Percentiles rank a stretch among this genome's conserved stretches.
Conservation (phyloP, 2,888 invertebrate genomes). For the Trimorus sp. region DNA sequence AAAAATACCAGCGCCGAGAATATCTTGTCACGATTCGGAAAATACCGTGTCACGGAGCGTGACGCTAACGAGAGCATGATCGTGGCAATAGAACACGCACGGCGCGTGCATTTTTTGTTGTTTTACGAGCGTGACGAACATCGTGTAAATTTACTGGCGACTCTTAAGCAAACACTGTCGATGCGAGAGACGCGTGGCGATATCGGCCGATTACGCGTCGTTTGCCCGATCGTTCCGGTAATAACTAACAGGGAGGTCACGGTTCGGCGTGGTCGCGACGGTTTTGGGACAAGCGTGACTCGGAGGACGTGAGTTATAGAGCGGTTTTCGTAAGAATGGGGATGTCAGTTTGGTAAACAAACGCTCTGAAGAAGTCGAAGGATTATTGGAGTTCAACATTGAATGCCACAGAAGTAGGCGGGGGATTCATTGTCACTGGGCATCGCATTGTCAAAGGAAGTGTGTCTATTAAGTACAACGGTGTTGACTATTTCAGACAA, state of each 20-base stretch:
- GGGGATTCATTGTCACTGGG: too few relatives aligned
- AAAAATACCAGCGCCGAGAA: conserved; percentile 47
- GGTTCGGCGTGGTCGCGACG: too few relatives aligned
- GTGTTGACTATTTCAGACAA: too few relatives aligned
- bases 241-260: conserved; percentile 64
- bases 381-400: too few relatives aligned
- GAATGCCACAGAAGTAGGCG: too few relatives aligned
- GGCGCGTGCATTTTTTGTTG: conserved; percentile 61
- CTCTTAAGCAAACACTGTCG: conserved; percentile 72
- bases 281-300: too few relatives aligned
- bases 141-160: conserved; percentile 59
- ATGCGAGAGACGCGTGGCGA: conserved; percentile 70
- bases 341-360: too few relatives aligned
- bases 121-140: conserved; percentile 66
- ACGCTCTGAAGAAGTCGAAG: too few relatives aligned
- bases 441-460: too few relatives aligned
- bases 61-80: conserved; percentile 62
- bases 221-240: conserved; percentile 66
- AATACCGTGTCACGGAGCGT: conserved; percentile 60
- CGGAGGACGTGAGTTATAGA: too few relatives aligned
- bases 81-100: conserved; percentile 53
- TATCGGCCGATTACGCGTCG: conserved; percentile 74
- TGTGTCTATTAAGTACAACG: too few relatives aligned
- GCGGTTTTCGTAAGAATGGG: too few relatives aligned
- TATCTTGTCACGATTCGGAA: conserved; percentile 62